Percentiles rank a stretch among this genome's conserved stretches.
Evolutionary conservation across 2,888 invertebrate genomes (phyloP).

Genomic region (Protonemura montana): DNA sequence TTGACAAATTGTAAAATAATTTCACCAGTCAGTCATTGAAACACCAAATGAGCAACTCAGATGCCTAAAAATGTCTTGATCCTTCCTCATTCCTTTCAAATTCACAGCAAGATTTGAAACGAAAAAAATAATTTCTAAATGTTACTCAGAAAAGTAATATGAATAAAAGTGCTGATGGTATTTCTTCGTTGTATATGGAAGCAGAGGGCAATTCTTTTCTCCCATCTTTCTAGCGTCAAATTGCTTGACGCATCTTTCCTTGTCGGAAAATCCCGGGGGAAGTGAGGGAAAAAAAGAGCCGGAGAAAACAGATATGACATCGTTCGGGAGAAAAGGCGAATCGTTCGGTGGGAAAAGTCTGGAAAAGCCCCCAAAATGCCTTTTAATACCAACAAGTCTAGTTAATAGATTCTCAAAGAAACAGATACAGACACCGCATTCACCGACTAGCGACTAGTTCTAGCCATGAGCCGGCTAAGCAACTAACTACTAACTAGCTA

Average conservation of each 20-base stretch:
- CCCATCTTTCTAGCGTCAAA: slow-evolving; percentile 40
- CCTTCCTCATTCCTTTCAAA: not conserved
- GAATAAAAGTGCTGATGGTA: slow-evolving; percentile 34
- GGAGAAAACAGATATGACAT: slow-evolving; percentile 22
- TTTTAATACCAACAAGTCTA: not conserved
- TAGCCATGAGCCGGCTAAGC: too few relatives aligned
- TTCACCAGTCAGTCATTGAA: slow-evolving; percentile 25
- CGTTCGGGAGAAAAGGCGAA: not conserved
- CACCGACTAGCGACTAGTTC: too few relatives aligned
- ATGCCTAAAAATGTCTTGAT: slow-evolving; percentile 27
- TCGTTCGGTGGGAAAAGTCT: not conserved
- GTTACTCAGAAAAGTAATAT: slow-evolving; percentile 22
- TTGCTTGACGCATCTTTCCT: slow-evolving; percentile 42
- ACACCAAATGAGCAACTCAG: slow-evolving; percentile 36
- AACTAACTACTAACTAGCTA: too few relatives aligned
- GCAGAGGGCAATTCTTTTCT: slow-evolving; percentile 44
- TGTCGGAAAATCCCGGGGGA: slow-evolving; percentile 4
- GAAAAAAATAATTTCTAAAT: slow-evolving; percentile 14
- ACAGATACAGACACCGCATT: too few relatives aligned
- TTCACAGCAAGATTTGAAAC: not conserved
- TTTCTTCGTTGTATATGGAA: slow-evolving; percentile 36
- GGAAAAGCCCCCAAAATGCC: not conserved
- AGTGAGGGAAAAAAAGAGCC: slow-evolving; percentile 1
- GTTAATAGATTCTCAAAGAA: too few relatives aligned
- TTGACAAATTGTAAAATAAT: slow-evolving; percentile 30